A percentile compares a stretch with the other conserved stretches of the same genome.
These are phyloP conservation scores for Geodia barretti DNA, from an alignment of 37 sponge, comb jelly and placozoan species.

Conservation along the genomic window DNA sequence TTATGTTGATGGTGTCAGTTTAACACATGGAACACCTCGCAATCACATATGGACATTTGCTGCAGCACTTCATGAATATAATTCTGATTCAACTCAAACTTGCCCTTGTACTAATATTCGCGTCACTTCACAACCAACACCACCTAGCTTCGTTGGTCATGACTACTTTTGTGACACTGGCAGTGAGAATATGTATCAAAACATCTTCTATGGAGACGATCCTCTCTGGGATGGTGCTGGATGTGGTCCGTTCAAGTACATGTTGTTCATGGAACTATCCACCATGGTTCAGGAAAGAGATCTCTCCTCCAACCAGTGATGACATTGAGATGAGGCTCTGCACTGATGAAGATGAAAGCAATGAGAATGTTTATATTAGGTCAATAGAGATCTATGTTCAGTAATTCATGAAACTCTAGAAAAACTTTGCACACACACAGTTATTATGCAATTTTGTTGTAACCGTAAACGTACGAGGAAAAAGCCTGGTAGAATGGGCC, in stretches of 20 bases:
- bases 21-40: slow-evolving; percentile 6
- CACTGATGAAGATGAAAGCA: not conserved
- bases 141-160: not conserved
- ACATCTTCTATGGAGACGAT: not conserved
- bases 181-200: too few relatives aligned
- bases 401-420: too few relatives aligned
- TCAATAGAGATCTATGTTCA: too few relatives aligned
- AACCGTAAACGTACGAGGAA: too few relatives aligned
- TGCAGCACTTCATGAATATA: not conserved
- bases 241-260: slow-evolving; percentile 3
- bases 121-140: not conserved
- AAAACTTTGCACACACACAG: too few relatives aligned
- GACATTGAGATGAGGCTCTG: slow-evolving; percentile 18
- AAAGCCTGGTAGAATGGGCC: too few relatives aligned
- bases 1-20: slow-evolving; percentile 37
- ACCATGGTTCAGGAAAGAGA: slow-evolving; percentile 25
- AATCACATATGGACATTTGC: slow-evolving; percentile 38
- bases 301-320: not conserved
- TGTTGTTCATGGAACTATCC: slow-evolving; percentile 13
- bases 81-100: not conserved
- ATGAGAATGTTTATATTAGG: slow-evolving; percentile 12
- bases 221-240: slow-evolving; percentile 14
- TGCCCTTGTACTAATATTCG: slow-evolving; percentile 9
- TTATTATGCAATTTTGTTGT: too few relatives aligned
- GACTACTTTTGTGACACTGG: slow-evolving; percentile 16